A percentile compares a stretch with the other conserved stretches of the same genome.
phyloP scores from a whole-genome alignment of 2,888 invertebrate species.

The Dromius quadrimaculatus region DNA sequence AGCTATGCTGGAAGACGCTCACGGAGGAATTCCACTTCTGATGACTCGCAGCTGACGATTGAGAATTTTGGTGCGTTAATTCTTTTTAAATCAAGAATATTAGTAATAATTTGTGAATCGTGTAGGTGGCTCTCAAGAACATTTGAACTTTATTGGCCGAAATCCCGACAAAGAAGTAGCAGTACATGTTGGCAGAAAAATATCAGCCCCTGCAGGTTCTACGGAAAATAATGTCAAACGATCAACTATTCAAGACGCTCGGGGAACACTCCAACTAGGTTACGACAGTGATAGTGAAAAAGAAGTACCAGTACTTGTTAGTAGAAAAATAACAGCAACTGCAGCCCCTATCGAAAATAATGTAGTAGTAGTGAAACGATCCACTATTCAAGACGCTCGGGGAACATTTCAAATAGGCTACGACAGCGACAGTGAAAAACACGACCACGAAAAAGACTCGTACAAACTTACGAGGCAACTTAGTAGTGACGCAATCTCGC shows the following conservation, averaged over 20 bases:
- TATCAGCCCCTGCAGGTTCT: conserved; percentile 70
- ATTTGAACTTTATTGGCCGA: conserved; percentile 85
- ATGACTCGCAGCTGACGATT: conserved; percentile 90
- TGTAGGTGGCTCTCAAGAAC: conserved; percentile 82
- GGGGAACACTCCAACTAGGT: conserved; percentile 77
- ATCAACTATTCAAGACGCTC: conserved; percentile 81
- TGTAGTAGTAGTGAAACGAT: conserved; percentile 75
- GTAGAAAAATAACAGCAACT: background rate
- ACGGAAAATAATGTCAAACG: conserved; percentile 67
- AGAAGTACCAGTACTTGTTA: conserved; percentile 16
- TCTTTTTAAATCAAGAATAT: too few species aligned
- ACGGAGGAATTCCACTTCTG: conserved; percentile 84
- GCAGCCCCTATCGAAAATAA: conserved; percentile 72
- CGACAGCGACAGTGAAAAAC: conserved; percentile 73
- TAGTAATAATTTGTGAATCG: background rate
- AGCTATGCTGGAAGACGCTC: conserved; percentile 87
- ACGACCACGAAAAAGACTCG: conserved; percentile 70
- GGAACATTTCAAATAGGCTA: conserved; percentile 79
- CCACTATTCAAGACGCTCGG: conserved; percentile 81
- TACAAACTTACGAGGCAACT: conserved; percentile 70
- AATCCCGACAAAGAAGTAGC: conserved; percentile 83
- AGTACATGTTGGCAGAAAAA: conserved; percentile 68
- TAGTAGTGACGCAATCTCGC: conserved; percentile 71
- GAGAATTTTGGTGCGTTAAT: conserved; percentile 86
- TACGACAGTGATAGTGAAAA: conserved; percentile 75